These are phyloP conservation scores for Panopea generosa DNA, from an alignment of 2,888 invertebrate genomes.

Conservation along the genomic window DNA sequence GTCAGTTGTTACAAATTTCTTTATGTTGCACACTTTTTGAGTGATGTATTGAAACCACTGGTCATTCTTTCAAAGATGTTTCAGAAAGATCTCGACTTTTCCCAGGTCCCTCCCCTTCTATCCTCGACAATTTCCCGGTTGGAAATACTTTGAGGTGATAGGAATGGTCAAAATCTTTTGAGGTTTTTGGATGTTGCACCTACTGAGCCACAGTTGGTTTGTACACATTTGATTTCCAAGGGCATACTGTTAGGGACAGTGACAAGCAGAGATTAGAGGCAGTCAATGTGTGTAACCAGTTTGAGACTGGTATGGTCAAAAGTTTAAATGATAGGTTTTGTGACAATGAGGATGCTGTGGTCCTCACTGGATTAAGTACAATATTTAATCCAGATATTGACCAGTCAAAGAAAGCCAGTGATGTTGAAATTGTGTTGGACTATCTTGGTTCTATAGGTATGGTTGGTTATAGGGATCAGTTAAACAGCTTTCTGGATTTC, in stretches of 20 bases:
- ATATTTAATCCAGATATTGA: too few relatives aligned
- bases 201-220: slow-evolving; percentile 25
- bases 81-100: slow-evolving; percentile 49
- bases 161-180: slow-evolving; percentile 26
- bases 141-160: background rate
- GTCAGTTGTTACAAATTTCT: slow-evolving; percentile 53
- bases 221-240: slow-evolving; percentile 52
- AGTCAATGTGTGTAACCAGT: too few relatives aligned
- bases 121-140: slow-evolving; percentile 20
- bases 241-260: slow-evolving; percentile 59
- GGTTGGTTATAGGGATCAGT: too few relatives aligned
- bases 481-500: too few relatives aligned
- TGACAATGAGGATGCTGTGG: too few relatives aligned
- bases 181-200: slow-evolving; percentile 37
- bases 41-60: slow-evolving; percentile 54
- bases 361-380: too few relatives aligned
- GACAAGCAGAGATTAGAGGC: slow-evolving; percentile 55
- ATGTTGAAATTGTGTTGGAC: too few relatives aligned
- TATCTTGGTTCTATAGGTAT: too few relatives aligned
- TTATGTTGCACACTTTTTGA: slow-evolving; percentile 51
- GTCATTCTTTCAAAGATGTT: slow-evolving; percentile 51
- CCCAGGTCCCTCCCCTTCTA: slow-evolving; percentile 54
- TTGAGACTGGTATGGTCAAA: too few relatives aligned
- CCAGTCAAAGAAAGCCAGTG: too few relatives aligned
- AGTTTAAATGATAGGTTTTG: too few relatives aligned